Evolutionary conservation across 2,888 invertebrate genomes (phyloP), one percentile per base, ranked within the genome.

Genomic region (Seira musarum): DNA sequence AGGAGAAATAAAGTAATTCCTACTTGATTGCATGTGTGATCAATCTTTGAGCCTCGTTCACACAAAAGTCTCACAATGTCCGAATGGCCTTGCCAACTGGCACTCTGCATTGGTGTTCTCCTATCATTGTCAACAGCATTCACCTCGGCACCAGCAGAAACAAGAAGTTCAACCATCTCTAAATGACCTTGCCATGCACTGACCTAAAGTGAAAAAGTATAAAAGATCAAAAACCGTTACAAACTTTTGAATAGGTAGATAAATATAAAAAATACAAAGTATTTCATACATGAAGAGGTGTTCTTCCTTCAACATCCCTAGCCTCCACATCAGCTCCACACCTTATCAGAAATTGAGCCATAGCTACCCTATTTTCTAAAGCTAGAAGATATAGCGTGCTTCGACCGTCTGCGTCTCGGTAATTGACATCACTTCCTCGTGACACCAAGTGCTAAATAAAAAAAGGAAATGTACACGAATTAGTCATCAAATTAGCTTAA

Each of bases 111-210:
- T 0, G 98, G 96, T 0, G 97, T 96, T 80, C 98, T 92, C 83
- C 93, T 92, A 89, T 96, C 96, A 83, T 94, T 92, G 90, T 97
- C 97, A 83, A 94, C 93, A 0, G 95, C 95, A 88, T 98, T 96
- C 0, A 97, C 95, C 87, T 93, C 92, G 1, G 97, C 96, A 71
- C 93, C 93, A n/a, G 94, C 95, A 89, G 93, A 91, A 67, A 98
- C 91, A 25, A 98, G 90, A 35, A 96, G 89, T 82, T 94, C 93
- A 0, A 97, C 97, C 95, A 97, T 96, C 84, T 97, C 96, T 0
- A 93, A 92, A 88, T 98, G 97, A 0, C 97, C 98, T 88, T 98
- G 97, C 96, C 96, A 96, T 13, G 96, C 93, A 1, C 95, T 94
- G 1, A 73, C n/a, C n/a, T n/a, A n/a, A n/a, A n/a, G n/a, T n/a